Conservation (phyloP, 1,140 invertebrate species). For the Neodiprion virginianus region DNA sequence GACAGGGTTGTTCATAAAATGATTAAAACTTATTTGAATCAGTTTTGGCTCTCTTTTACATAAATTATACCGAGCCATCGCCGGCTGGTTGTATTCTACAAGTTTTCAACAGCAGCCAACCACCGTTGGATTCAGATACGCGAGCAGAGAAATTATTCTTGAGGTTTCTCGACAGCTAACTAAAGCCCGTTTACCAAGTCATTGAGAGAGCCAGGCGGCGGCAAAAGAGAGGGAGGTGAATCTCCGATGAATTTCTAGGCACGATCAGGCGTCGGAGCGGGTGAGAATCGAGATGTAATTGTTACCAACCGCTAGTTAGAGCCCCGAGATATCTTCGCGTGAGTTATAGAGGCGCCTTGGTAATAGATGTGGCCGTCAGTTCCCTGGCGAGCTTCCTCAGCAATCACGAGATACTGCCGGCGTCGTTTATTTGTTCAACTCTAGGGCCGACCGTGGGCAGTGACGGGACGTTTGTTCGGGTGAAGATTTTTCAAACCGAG, state of each 20-base stretch:
- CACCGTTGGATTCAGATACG: no score
- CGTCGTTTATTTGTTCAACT: constrained; percentile 43
- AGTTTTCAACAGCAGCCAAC: no score
- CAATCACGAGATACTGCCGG: constrained; percentile 42
- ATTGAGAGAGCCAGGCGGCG: background rate
- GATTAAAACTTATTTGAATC: no score
- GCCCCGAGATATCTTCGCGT: constrained; percentile 23
- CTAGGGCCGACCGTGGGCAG: background rate
- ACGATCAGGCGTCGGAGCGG: constrained; percentile 19
- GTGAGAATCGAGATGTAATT: constrained; percentile 21
- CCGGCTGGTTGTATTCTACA: no score
- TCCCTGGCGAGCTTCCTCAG: constrained; percentile 39
- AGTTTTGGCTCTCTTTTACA: no score
- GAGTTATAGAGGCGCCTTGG: constrained; percentile 36
- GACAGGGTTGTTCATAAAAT: no score
- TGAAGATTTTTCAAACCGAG: constrained; percentile 1
- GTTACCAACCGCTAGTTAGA: constrained; percentile 9
- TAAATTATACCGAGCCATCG: no score
- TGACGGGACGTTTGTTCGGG: constrained; percentile 6
- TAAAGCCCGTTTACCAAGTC: background rate
- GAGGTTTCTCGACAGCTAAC: no score
- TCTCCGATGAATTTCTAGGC: constrained; percentile 22
- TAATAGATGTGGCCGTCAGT: constrained; percentile 45
- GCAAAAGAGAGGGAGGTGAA: background rate
- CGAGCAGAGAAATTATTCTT: no score